Evolutionary conservation across 2,113 vertebrate genomes (phyloP).

Genomic region (Desmodus rotundus): DNA sequence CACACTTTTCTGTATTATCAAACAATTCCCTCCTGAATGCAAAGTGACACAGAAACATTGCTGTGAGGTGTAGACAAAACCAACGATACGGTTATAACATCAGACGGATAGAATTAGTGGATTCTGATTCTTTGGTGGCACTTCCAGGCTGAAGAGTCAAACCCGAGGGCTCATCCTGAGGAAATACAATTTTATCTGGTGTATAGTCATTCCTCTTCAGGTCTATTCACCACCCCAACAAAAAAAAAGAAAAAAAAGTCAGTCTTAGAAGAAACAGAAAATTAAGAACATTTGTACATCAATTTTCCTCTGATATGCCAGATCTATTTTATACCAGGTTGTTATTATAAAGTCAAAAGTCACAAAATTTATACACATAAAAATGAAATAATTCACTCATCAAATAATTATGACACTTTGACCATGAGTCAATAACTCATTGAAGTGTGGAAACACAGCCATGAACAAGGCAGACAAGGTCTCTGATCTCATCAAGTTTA

Average conservation of each 20-base stretch:
- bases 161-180: conserved; percentile 91
- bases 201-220: conserved; percentile 98
- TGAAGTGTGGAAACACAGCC: background rate
- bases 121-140: conserved; percentile 89
- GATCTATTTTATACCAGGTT: conserved; percentile 14
- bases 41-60: conserved; percentile 67
- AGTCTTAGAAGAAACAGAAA: background rate
- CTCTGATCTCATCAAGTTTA: background rate
- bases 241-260: background rate
- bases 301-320: conserved; percentile 5
- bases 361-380: background rate
- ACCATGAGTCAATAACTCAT: background rate
- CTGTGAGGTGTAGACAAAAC: conserved; percentile 58
- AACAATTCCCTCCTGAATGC: conserved; percentile 56
- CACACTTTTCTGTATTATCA: conserved; percentile 50
- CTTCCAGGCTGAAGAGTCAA: conserved; percentile 84
- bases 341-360: background rate
- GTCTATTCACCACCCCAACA: conserved; percentile 79
- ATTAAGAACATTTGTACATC: background rate
- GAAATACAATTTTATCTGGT: conserved; percentile 91
- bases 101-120: conserved; percentile 87
- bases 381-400: background rate
- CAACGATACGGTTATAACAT: conserved; percentile 86
- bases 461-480: background rate
- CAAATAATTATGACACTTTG: background rate